Conservation (phyloP, 2,888 invertebrate species). For the Spilarctia lutea region DNA sequence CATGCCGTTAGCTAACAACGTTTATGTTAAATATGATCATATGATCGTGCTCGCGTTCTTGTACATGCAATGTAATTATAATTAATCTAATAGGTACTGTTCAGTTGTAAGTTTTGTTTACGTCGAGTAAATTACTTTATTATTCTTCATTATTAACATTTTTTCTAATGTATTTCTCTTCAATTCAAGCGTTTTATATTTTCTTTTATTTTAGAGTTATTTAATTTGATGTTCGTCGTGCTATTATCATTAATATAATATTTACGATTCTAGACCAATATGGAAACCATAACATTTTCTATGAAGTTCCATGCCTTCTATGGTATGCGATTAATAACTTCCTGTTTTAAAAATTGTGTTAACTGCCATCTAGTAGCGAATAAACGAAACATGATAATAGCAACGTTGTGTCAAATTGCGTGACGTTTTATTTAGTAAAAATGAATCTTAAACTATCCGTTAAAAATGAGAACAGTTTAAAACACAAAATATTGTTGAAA, state of each 20-base stretch:
- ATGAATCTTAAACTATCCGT: background rate
- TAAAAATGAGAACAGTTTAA: background rate
- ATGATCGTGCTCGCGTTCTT: background rate
- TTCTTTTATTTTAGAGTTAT: background rate
- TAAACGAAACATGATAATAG: background rate
- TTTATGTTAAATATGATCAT: background rate
- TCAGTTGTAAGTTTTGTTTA: background rate
- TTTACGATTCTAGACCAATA: background rate
- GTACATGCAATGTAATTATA: background rate
- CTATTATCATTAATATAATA: background rate
- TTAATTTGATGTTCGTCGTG: background rate
- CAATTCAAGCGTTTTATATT: background rate
- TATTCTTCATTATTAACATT: background rate
- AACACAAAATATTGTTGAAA: background rate
- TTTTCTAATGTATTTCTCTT: background rate
- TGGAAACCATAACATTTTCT: background rate
- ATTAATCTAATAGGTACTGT: background rate
- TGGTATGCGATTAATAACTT: background rate
- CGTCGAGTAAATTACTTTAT: background rate
- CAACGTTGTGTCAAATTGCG: background rate
- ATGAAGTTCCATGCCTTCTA: conserved; percentile 3
- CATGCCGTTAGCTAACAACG: background rate
- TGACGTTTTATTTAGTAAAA: background rate
- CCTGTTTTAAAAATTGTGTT: background rate
- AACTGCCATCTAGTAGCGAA: conserved; percentile 11